Base-by-base conservation (phyloP, 2,113 vertebrate genomes). In the Mesocricetus auratus region DNA sequence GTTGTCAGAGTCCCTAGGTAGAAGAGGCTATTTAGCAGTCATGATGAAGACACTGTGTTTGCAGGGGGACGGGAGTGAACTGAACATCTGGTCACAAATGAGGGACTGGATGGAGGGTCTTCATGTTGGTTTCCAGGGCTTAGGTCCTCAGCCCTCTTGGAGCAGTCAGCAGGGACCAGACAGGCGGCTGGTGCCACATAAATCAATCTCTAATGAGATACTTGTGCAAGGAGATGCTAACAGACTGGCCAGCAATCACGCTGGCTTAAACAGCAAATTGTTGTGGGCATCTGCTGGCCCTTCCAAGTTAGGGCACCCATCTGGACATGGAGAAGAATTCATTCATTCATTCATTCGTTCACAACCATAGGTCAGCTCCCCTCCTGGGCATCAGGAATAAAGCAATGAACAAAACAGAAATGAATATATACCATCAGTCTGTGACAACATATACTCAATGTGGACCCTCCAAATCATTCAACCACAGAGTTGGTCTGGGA, bases 161-260 rank as follows among this genome's bases (percentile, higher is more conserved):
- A 92, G 45, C 31, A 69, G 64, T 66, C 86, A 12, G 95, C 9
- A 0, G 1, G 42, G 89, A 91, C 94, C 62, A 50, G 85, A 64
- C 58, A 64, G 95, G 88, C 22, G 31, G 29, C 93, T 93, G 96
- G 50, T 0, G 24, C 11, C 31, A 95, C 96, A 97, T 94, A 93
- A 93, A 95, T 95, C 42, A 89, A 94, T 97, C 60, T 31, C 53
- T 97, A 75, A 94, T 97, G 96, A 97, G 93, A 60, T 29, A 31
- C 39, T 4, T 26, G 60, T 82, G 39, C 45, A 3, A 26, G 36
- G 22, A 0, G 71, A 50, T 26, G 60, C 47, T 21, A 17, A 64
- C 83, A 66, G 17, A n/a, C 82, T 15, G 33, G 50, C 29, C 73
- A 3, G 0, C 33, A 53, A 10, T 74, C 91, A 45, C 21, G 2